These are phyloP conservation scores for Gryllus bimaculatus DNA, from an alignment of 1,140 invertebrate species.

Conservation along the genomic window DNA sequence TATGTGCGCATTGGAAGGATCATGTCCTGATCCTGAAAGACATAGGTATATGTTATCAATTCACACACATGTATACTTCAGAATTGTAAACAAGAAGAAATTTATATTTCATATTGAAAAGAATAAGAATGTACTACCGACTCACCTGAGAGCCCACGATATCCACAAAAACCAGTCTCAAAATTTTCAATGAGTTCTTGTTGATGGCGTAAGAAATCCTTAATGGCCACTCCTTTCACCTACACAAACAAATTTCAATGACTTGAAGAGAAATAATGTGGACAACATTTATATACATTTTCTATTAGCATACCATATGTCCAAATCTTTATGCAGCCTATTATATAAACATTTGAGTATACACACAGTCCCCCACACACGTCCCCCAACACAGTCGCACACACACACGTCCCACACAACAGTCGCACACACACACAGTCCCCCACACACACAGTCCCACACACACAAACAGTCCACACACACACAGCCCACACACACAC, in stretches of 20 bases:
- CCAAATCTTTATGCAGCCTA: too few species aligned
- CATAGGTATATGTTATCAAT: not conserved
- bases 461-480: too few species aligned
- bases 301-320: too few species aligned
- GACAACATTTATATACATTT: too few species aligned
- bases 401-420: too few species aligned
- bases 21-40: not conserved
- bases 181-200: constrained; percentile 46
- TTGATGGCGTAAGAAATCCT: constrained; percentile 48
- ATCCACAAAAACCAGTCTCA: constrained; percentile 52
- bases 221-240: constrained; percentile 46
- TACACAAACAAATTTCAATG: constrained; percentile 9
- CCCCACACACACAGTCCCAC: too few species aligned
- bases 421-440: too few species aligned
- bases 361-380: too few species aligned
- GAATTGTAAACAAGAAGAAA: not conserved
- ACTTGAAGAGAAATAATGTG: not conserved
- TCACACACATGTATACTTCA: not conserved
- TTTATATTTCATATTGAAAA: not conserved
- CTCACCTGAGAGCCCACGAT: constrained; percentile 49
- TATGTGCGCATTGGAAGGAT: constrained; percentile 6
- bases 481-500: too few species aligned
- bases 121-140: not conserved
- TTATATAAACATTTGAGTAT: not conserved
- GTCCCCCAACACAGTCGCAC: too few species aligned